Evolutionary conservation across 1,140 invertebrate genomes (phyloP).

Genomic region (Harpegnathos saltator): DNA sequence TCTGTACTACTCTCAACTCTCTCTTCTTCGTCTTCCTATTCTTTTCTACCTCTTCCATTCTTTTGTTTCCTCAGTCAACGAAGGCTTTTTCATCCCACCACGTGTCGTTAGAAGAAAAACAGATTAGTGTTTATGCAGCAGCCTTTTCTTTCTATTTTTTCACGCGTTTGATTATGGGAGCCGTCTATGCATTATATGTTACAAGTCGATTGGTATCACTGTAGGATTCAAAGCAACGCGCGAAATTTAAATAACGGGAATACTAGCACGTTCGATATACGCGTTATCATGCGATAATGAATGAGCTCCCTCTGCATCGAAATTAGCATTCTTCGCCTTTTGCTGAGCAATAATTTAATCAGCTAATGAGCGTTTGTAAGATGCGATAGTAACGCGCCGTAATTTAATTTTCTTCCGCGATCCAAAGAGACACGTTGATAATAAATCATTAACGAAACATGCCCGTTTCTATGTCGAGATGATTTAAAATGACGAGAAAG

Average conservation of each 20-base stretch:
- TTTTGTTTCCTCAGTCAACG: no score
- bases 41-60: no score
- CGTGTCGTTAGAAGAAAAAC: no score
- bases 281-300: background rate
- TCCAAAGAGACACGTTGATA: background rate
- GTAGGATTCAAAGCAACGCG: background rate
- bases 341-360: constrained; percentile 31
- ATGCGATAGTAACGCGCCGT: background rate
- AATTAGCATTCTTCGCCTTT: constrained; percentile 20
- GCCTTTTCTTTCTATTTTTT: no score
- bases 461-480: background rate
- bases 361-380: constrained; percentile 9
- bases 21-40: no score
- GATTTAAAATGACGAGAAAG: constrained; percentile 17
- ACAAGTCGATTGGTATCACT: background rate
- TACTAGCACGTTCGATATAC: background rate
- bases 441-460: constrained; percentile 55
- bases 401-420: constrained; percentile 29
- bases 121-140: no score
- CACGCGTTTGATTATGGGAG: no score
- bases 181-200: no score
- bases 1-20: no score
- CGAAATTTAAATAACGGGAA: background rate
- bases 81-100: no score
- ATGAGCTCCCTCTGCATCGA: background rate